Evolutionary conservation across 2,113 vertebrate species (phyloP).

Genomic region (Glareola pratincola): DNA sequence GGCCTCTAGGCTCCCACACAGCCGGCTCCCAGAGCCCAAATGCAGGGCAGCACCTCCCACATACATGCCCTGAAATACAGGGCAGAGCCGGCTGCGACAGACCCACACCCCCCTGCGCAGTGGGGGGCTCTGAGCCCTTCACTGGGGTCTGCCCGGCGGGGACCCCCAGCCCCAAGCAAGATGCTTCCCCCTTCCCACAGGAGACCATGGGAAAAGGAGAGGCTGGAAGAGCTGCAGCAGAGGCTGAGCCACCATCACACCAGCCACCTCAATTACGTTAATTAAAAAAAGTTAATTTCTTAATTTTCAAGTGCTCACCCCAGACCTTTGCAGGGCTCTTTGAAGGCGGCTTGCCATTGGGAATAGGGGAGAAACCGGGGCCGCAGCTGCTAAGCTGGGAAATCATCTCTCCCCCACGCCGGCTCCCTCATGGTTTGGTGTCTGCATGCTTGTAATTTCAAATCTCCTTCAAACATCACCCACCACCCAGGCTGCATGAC

Average conservation of each 20-base stretch:
- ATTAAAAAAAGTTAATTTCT: conserved; percentile 53
- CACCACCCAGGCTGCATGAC: not conserved
- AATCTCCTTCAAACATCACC: not conserved
- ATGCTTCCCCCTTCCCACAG: not conserved
- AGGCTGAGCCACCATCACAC: not conserved
- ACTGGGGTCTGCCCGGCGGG: accelerated
- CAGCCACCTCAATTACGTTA: not conserved
- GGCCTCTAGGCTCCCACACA: not conserved
- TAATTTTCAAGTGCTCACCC: conserved; percentile 35
- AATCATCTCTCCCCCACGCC: not conserved
- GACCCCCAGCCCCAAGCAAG: accelerated
- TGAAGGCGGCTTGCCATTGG: not conserved
- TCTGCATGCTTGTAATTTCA: conserved; percentile 30
- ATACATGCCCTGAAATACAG: accelerated
- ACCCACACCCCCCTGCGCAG: accelerated
- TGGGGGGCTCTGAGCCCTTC: not conserved
- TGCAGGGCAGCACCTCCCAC: not conserved
- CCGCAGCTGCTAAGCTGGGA: not conserved
- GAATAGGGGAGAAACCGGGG: not conserved
- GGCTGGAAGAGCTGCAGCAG: not conserved
- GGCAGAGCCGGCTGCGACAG: not conserved
- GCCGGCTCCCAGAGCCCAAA: not conserved
- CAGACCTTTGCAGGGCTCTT: not conserved
- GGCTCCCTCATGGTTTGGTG: not conserved
- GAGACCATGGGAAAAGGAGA: not conserved